A percentile compares a stretch with the other conserved stretches of the same genome.
Conservation (phyloP, 2,797 vertebrate genomes). For the Hydrocynus forskahlii region DNA sequence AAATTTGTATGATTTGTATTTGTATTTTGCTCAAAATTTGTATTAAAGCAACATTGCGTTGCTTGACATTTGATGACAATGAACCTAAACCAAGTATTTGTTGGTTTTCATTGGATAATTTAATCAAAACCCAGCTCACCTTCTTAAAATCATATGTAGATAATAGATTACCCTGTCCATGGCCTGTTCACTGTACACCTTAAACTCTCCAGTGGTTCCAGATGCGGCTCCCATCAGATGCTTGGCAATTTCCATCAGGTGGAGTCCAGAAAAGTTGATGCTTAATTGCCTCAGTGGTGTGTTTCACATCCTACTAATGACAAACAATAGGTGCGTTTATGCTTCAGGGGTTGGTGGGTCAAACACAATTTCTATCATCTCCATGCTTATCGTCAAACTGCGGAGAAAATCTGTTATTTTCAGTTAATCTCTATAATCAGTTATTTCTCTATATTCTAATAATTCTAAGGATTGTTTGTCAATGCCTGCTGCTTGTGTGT, state of each 20-base stretch:
- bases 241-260: neutral
- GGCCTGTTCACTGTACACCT: neutral
- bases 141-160: neutral
- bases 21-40: neutral
- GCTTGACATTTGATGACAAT: neutral
- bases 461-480: no score
- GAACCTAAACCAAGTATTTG: neutral
- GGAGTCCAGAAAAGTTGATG: neutral
- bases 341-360: neutral
- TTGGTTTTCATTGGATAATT: constrained; percentile 9
- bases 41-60: neutral
- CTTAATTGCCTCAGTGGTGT: neutral
- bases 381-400: neutral
- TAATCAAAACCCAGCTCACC: neutral
- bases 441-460: no score
- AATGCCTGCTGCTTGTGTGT: no score
- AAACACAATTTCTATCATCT: neutral
- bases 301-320: constrained; percentile 17
- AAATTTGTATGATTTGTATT: no score
- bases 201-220: neutral
- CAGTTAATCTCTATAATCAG: no score
- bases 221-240: constrained; percentile 22
- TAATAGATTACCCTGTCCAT: neutral
- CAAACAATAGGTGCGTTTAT: neutral
- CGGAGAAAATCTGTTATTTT: neutral